Conservation (phyloP, 2,797 vertebrate species). For the Eurystomus glaucurus region DNA sequence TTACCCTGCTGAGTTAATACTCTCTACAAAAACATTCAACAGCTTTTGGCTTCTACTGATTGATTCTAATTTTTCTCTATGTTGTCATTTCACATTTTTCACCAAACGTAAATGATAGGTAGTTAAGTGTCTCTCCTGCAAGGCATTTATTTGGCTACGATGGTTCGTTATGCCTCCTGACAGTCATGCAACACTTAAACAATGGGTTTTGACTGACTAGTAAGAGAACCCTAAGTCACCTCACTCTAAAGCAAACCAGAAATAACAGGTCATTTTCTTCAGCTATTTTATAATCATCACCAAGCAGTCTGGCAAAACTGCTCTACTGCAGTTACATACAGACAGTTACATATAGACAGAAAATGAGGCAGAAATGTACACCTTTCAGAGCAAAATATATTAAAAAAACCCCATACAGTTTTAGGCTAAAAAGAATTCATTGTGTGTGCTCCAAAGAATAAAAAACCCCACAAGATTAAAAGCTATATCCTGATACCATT, state of each 20-base stretch:
- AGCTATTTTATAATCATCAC: not conserved
- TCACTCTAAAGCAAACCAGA: not conserved
- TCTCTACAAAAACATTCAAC: not conserved
- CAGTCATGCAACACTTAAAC: not conserved
- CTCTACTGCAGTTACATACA: not conserved
- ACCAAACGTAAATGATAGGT: not conserved
- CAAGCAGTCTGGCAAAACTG: not conserved
- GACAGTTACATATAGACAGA: not conserved
- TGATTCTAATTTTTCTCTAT: not conserved
- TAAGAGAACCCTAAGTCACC: fast-evolving
- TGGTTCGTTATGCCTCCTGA: not conserved
- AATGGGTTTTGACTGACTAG: not conserved
- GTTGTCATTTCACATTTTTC: not conserved
- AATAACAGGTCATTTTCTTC: not conserved
- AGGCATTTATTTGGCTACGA: not conserved
- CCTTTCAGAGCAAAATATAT: not conserved
- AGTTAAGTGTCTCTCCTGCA: not conserved
- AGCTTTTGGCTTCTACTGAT: not conserved
- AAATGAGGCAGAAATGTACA: not conserved
- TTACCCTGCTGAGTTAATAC: not conserved
- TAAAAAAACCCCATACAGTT: not conserved
- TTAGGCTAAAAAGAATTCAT: not conserved
- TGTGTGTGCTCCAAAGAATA: not conserved
- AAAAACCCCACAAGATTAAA: not conserved
- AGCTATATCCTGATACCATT: not conserved